Base-by-base conservation (phyloP, 1,140 invertebrate genomes). In the Magallana angulata region DNA sequence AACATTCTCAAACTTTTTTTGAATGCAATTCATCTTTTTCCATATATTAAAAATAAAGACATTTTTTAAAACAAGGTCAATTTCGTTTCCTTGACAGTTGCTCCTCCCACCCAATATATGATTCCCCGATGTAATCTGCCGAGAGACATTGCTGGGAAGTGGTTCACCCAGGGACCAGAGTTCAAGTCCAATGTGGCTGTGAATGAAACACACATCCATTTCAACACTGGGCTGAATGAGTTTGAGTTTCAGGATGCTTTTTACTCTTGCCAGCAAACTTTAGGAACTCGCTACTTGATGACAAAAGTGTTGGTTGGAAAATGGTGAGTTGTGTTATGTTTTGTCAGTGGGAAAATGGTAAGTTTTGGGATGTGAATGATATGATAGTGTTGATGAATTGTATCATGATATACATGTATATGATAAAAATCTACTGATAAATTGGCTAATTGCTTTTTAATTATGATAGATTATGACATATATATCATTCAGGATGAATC, bases 301-400 rank as follows among this genome's bases (percentile, higher is more conserved):
- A 98, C 98, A 9, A 96, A 98, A 89, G 96, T 99, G 8, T 98
- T 98, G 7, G 98, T 99, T 0, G 98, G 99, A 95, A 98, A 98
- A 95, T 99, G 97, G 97, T 98, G 95, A 94, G 93, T 93, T 48
- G 36, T 48, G 3, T 48, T 48, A 48, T 48, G 36, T 48, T 48
- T 48, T 48, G 36, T 48, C 5, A 3, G 36, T 48, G 36, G 36
- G 36, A 48, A 48, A 48, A 48, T 48, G 36, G 5, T 48, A 48
- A 48, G 36, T 48, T 48, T 48, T 48, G 36, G 36, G 5, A 48
- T 48, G 36, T 48, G 5, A 48, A 48, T 48, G 36, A 48, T 48
- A 48, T 48, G 36, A 48, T 48, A 48, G 5, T 48, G 36, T 48
- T 36, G 36, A 48, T 48, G 2, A 48, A 48, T 48, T 48, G 36